Evolutionary conservation across 2,888 invertebrate species (phyloP), one percentile per base, ranked within the genome.

Genomic region (Cataglyphis rosenhaueri): DNA sequence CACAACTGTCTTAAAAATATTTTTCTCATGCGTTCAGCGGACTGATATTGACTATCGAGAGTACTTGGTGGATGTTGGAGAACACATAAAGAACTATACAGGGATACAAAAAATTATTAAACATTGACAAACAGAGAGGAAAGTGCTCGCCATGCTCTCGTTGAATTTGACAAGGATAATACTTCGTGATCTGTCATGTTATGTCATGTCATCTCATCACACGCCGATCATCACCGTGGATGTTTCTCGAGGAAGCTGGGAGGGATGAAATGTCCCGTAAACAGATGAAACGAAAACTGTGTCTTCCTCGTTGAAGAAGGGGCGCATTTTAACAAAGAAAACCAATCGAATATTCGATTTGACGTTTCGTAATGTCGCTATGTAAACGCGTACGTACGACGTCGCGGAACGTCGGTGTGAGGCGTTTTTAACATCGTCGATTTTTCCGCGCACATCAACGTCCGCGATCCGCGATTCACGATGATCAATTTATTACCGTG

Each of bases 401-500:
- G 76, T 68, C 68, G 29, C 55, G 66, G 12, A 8, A 75, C 76
- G 55, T 65, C 52, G 52, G 12, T 32, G 62, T 62, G 64, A 15
- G 10, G 32, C 21, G 32, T 44, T 61, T 1, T 3, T 48, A 10
- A 25, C 21, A 44, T 6, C 64, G 10, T 29, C 15, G 62, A 62
- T 6, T 32, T 70, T 78, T 61, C 0, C 70, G 59, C 59, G 44
- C 78, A 35, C 78, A 44, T 59, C 9, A 41, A 44, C 55, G 25
- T 18, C 15, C 32, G 52, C 32, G 32, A 29, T 41, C 29, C 68
- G 32, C 57, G 66, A 29, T n/a, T 41, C 76, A 25, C 76, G 41
- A 59, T 44, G 59, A 78, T 68, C 21, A 70, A 78, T 78, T 61
- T 78, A 29, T 29, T 29, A 78, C 57, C 78, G 78, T 44, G 44